phyloP scores from a whole-genome alignment of 2,888 invertebrate species.

The Aleiodes testaceus region DNA sequence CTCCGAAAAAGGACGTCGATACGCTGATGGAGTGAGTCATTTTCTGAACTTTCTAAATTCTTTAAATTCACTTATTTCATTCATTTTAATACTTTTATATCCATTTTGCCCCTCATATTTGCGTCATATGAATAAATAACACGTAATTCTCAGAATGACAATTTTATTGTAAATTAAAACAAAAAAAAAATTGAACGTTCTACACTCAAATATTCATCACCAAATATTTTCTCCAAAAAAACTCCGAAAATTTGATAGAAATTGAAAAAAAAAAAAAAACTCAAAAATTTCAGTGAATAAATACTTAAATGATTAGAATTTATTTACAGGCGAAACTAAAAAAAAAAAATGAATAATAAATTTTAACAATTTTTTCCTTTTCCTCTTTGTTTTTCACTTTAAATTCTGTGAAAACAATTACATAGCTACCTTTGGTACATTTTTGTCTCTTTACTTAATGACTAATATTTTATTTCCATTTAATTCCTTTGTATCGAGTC shows the following conservation, averaged over 20 bases:
- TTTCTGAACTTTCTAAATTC: conserved; percentile 2
- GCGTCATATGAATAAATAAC: no score
- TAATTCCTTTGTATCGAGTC: conserved; percentile 35
- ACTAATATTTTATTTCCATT: conserved; percentile 57
- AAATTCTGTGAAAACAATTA: conserved; percentile 6
- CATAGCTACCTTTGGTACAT: conserved; percentile 67
- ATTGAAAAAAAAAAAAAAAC: not conserved
- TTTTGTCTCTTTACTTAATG: conserved; percentile 58
- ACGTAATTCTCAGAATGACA: no score
- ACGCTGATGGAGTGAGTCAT: conserved; percentile 2
- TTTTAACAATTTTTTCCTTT: conserved; percentile 4
- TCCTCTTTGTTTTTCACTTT: not conserved
- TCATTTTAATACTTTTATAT: no score
- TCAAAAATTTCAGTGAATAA: conserved; percentile 13
- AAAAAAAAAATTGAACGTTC: conserved; percentile 19
- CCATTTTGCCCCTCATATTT: no score
- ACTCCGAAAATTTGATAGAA: conserved; percentile 3
- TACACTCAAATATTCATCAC: not conserved
- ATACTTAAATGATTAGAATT: conserved; percentile 3
- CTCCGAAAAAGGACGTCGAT: not conserved
- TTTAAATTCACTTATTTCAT: not conserved
- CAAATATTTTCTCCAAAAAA: not conserved
- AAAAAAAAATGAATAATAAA: conserved; percentile 7
- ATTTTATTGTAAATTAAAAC: not conserved
- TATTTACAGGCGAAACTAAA: conserved; percentile 4